Percentiles rank a stretch among this genome's conserved stretches.
Conservation (phyloP, 2,888 invertebrate species). For the Punctoribates punctum region DNA sequence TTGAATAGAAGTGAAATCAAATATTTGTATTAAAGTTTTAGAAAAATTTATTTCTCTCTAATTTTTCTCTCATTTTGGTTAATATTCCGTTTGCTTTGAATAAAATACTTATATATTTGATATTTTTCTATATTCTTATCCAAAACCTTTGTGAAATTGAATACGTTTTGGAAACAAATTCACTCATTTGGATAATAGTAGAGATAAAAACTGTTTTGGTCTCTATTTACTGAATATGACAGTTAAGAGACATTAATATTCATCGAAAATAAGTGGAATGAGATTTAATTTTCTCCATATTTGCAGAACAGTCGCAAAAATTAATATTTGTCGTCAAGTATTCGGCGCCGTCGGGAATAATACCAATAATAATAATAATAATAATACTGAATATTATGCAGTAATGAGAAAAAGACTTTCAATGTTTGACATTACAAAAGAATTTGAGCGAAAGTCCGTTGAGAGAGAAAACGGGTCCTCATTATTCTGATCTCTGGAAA, state of each 20-base stretch:
- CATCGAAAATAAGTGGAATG: neutral
- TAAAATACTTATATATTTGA: too few relatives aligned
- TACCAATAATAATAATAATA: neutral
- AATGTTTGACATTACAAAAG: neutral
- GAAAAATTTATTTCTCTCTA: too few relatives aligned
- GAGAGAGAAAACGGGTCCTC: neutral
- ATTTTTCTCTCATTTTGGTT: too few relatives aligned
- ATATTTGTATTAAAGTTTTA: too few relatives aligned
- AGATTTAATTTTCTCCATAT: slow-evolving; percentile 8
- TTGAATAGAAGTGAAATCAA: too few relatives aligned
- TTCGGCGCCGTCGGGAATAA: neutral
- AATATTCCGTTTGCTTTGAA: too few relatives aligned
- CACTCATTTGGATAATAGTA: neutral
- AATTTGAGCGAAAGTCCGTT: neutral
- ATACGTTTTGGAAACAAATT: neutral
- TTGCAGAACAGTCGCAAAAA: slow-evolving; percentile 7
- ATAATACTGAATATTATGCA: neutral
- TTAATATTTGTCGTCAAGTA: slow-evolving; percentile 22
- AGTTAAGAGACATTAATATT: neutral
- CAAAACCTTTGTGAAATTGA: too few relatives aligned
- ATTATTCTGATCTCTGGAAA: too few relatives aligned
- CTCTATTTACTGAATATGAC: too few relatives aligned
- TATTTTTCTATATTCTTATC: too few relatives aligned
- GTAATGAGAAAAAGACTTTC: neutral
- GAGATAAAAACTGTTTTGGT: neutral